phyloP scores from a whole-genome alignment of 2,797 vertebrate species.

The Poecilia wingei region DNA sequence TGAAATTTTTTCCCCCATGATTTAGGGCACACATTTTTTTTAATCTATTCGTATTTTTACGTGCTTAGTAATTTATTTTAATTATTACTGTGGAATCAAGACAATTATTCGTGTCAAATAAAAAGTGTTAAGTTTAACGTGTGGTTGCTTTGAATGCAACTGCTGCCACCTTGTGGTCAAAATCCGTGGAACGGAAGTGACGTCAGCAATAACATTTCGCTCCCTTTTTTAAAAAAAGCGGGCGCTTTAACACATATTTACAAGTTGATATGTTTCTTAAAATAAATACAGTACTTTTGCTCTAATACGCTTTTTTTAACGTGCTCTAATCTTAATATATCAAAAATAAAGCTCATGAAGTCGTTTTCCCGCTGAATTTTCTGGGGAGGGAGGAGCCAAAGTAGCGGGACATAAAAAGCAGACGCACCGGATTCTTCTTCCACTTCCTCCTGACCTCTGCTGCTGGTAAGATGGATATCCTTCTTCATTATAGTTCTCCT shows the following conservation, averaged over 20 bases:
- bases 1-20: not conserved
- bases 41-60: not conserved
- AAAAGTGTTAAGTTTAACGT: not conserved
- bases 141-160: not conserved
- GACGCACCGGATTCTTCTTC: accelerated
- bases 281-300: not conserved
- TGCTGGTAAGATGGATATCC: slow-evolving; percentile 32
- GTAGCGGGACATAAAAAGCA: slow-evolving; percentile 32
- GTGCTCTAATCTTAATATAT: not conserved
- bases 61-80: not conserved
- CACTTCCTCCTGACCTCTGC: slow-evolving; percentile 10
- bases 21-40: not conserved
- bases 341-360: too few species aligned
- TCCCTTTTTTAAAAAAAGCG: not conserved
- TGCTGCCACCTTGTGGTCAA: slow-evolving; percentile 29
- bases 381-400: slow-evolving; percentile 37
- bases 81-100: not conserved
- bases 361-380: not conserved
- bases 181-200: slow-evolving; percentile 14
- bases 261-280: accelerated
- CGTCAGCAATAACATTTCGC: accelerated
- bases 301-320: not conserved
- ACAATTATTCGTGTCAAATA: not conserved
- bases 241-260: too few species aligned
- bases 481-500: not conserved